phyloP scores from a whole-genome alignment of 2,888 invertebrate species.

The Disparrhopalites patrizii region DNA sequence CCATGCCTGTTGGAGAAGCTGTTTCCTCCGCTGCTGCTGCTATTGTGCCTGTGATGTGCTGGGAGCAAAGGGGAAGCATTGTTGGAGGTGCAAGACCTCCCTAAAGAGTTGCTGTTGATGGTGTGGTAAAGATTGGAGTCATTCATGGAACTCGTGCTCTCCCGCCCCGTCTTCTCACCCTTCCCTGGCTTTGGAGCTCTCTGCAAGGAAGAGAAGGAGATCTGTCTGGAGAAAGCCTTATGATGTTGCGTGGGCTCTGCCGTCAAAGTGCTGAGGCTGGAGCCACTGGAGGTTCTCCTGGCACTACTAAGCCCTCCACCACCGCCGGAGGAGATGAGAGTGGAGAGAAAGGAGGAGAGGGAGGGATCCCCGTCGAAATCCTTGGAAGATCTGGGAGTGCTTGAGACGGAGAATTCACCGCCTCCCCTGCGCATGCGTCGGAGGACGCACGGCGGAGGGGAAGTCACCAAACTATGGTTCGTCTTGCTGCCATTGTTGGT shows the following conservation, averaged over 20 bases:
- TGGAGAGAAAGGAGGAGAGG: no score
- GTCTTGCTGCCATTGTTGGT: no score
- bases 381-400: background rate
- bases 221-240: constrained; percentile 17
- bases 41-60: background rate
- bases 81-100: constrained; percentile 30
- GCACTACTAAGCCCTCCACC: constrained; percentile 6
- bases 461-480: no score
- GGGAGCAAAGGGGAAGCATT: constrained; percentile 39
- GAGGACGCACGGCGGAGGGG: constrained; percentile 43
- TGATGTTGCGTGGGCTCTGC: constrained; percentile 35
- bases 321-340: background rate
- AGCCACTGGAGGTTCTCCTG: constrained; percentile 40
- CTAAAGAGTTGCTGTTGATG: background rate
- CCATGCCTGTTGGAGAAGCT: background rate
- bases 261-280: constrained; percentile 43
- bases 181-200: constrained; percentile 5
- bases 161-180: background rate
- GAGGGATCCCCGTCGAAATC: background rate
- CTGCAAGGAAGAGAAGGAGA: constrained; percentile 37
- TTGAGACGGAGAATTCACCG: constrained; percentile 16
- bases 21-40: background rate
- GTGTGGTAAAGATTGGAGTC: background rate
- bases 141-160: background rate
- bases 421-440: constrained; percentile 34